Percentiles rank a stretch among this genome's conserved stretches.
Conservation (phyloP, 1,140 invertebrate species). For the Drosophila sechellia region DNA sequence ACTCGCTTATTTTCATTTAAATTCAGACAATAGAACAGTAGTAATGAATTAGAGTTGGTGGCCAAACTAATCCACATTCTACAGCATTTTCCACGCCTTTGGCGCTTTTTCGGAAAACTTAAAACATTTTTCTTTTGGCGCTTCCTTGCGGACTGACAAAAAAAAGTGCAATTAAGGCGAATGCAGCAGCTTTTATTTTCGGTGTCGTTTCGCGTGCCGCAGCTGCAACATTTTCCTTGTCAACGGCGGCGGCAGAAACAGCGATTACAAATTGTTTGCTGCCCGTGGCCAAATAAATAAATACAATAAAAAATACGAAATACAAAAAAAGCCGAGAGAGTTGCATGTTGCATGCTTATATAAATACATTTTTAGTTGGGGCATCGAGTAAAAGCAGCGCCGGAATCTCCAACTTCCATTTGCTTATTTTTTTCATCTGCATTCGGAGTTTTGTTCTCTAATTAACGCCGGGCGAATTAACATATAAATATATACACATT, state of each 20-base stretch:
- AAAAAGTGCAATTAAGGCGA: conserved; percentile 57
- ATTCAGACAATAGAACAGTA: conserved; percentile 6
- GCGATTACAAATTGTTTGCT: conserved; percentile 75
- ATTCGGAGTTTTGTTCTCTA: conserved; percentile 41
- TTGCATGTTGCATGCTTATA: conserved; percentile 47
- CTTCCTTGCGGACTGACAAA: conserved; percentile 28
- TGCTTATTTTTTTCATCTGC: conserved; percentile 7
- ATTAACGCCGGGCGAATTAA: conserved; percentile 69
- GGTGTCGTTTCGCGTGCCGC: conserved; percentile 46
- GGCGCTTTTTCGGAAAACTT: conserved; percentile 6
- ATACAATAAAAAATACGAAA: conserved; percentile 39
- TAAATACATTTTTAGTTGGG: conserved; percentile 54
- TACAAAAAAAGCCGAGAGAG: neutral
- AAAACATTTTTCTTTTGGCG: conserved; percentile 27
- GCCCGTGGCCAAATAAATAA: conserved; percentile 65
- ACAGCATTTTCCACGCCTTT: neutral
- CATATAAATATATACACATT: conserved; percentile 55
- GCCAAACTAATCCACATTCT: conserved; percentile 1
- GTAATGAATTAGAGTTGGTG: conserved; percentile 26
- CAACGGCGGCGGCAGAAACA: conserved; percentile 49
- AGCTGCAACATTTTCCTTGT: conserved; percentile 79
- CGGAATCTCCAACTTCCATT: conserved; percentile 13
- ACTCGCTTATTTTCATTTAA: neutral
- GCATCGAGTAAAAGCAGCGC: neutral
- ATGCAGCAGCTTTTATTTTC: conserved; percentile 30